phyloP scores from a whole-genome alignment of 2,113 vertebrate species.

The Sphaerodactylus townsendi region DNA sequence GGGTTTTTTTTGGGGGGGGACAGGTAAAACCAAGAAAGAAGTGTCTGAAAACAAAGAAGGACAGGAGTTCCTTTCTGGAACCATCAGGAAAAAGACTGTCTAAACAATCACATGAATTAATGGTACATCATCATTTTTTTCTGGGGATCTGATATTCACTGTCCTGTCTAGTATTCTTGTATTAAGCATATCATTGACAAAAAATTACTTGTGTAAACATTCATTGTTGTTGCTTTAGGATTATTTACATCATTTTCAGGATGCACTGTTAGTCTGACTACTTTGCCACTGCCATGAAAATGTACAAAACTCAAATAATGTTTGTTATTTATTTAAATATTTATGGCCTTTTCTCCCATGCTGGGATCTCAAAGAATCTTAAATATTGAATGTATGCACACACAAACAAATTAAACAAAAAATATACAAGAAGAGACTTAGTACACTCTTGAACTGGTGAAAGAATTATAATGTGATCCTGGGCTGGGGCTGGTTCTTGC shows the following conservation, averaged over 20 bases:
- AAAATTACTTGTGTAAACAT: background rate
- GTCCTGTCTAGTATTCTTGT: background rate
- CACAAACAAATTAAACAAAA: too few species aligned
- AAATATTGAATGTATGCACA: too few species aligned
- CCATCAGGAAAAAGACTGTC: conserved; percentile 1
- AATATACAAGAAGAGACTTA: too few species aligned
- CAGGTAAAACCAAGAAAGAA: conserved; percentile 58
- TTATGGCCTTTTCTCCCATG: too few species aligned
- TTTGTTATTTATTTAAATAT: too few species aligned
- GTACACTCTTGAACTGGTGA: too few species aligned
- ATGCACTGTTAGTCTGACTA: background rate
- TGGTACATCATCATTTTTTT: conserved; percentile 47
- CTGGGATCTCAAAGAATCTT: too few species aligned
- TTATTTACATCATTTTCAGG: background rate
- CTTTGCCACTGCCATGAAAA: background rate
- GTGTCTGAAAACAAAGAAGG: conserved; percentile 54
- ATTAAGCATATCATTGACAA: background rate
- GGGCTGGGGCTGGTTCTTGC: too few species aligned
- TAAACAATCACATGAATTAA: conserved; percentile 10
- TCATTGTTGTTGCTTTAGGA: background rate
- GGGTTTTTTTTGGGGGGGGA: background rate
- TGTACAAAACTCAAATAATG: background rate
- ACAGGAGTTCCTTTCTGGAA: conserved; percentile 44
- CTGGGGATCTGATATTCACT: background rate
- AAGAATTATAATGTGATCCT: too few species aligned